A percentile compares a stretch with the other conserved stretches of the same genome.
These are phyloP conservation scores for Exaiptasia diaphana DNA, from an alignment of 64 coral and sea anemone genomes.

Conservation along the genomic window DNA sequence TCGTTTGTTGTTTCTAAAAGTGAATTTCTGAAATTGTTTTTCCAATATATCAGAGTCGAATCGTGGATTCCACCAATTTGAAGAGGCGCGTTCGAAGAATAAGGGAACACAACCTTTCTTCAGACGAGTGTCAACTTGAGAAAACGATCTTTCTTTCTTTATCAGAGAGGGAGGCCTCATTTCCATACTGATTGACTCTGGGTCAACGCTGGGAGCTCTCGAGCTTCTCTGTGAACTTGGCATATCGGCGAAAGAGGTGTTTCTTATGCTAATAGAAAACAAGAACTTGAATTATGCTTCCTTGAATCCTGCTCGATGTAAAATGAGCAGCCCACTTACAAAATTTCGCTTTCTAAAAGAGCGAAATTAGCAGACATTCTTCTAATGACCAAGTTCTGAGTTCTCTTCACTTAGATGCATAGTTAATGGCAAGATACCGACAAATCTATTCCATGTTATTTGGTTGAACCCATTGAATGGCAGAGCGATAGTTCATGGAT, in stretches of 20 bases:
- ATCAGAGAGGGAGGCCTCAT: slow-evolving; percentile 56
- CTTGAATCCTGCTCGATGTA: slow-evolving; percentile 5
- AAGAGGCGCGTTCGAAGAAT: slow-evolving; percentile 97
- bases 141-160: slow-evolving; percentile 98
- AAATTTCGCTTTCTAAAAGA: slow-evolving; percentile 1
- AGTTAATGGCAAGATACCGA: no score
- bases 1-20: slow-evolving; percentile 75
- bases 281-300: slow-evolving; percentile 4
- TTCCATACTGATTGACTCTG: slow-evolving; percentile 81
- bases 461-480: neutral
- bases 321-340: neutral
- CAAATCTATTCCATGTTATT: no score
- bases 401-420: no score
- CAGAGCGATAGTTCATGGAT: neutral
- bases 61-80: slow-evolving; percentile 95
- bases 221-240: slow-evolving; percentile 52
- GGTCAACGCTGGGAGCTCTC: slow-evolving; percentile 60
- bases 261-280: slow-evolving; percentile 21
- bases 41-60: slow-evolving; percentile 97
- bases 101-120: slow-evolving; percentile 97
- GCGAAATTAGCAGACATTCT: no score
- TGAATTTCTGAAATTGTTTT: slow-evolving; percentile 94
- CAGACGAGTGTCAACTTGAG: slow-evolving; percentile 92
- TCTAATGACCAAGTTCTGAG: no score
- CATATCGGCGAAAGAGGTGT: slow-evolving; percentile 38